These are phyloP conservation scores for Scaptomyza caliginosa DNA, from an alignment of 2,888 invertebrate species.

Conservation along the genomic window DNA sequence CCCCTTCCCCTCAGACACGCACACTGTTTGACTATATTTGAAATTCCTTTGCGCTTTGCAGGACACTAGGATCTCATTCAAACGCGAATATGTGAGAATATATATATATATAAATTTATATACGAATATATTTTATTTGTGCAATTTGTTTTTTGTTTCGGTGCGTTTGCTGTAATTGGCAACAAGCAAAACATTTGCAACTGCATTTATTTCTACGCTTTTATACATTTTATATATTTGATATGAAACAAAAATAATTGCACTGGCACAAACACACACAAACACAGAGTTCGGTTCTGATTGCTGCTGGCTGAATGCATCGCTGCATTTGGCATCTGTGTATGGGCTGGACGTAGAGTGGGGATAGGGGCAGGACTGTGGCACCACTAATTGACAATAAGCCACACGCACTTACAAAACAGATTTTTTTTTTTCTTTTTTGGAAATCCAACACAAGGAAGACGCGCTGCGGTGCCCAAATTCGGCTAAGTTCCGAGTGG, in stretches of 20 bases:
- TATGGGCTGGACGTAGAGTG: not conserved
- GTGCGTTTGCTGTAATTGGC: constrained; percentile 56
- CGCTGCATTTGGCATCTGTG: constrained; percentile 55
- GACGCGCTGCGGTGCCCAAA: constrained; percentile 47
- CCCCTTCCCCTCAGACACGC: not conserved
- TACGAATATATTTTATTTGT: constrained; percentile 13
- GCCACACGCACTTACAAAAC: constrained; percentile 63
- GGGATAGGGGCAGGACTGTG: not conserved
- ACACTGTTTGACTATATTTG: constrained; percentile 3
- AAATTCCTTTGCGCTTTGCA: constrained; percentile 20
- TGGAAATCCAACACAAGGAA: constrained; percentile 25
- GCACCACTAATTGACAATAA: constrained; percentile 71
- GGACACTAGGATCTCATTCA: constrained; percentile 13
- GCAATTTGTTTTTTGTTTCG: constrained; percentile 24
- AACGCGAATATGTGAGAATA: constrained; percentile 12
- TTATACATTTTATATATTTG: constrained; percentile 23
- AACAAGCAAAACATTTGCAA: constrained; percentile 45
- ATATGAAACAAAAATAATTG: constrained; percentile 62
- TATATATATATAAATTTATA: not conserved
- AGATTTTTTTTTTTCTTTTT: constrained; percentile 20
- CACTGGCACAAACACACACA: constrained; percentile 26
- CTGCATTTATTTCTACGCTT: constrained; percentile 52
- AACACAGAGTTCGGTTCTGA: constrained; percentile 42
- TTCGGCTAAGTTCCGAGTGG: constrained; percentile 58
- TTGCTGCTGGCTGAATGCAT: constrained; percentile 62